phyloP scores from a whole-genome alignment of 2,113 vertebrate genomes.

The Aptenodytes patagonicus region DNA sequence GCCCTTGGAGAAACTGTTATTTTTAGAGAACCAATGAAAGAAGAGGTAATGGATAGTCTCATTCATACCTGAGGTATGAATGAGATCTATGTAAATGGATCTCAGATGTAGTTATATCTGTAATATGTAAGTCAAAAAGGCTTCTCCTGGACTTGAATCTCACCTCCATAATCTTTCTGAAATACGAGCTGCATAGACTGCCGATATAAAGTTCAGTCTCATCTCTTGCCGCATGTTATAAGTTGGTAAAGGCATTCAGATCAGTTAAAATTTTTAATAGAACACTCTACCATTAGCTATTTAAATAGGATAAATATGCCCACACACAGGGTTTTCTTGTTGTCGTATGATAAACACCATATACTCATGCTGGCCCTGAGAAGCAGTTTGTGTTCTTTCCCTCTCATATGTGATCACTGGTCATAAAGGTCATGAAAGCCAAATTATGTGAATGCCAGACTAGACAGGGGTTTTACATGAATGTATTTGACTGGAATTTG shows the following conservation, averaged over 20 bases:
- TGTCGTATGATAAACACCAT: background rate
- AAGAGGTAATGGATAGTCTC: background rate
- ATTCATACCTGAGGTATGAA: no score
- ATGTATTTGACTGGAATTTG: conserved; percentile 23
- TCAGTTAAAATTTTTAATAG: background rate
- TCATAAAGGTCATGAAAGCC: conserved; percentile 44
- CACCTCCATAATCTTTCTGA: background rate
- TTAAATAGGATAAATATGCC: background rate
- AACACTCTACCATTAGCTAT: background rate
- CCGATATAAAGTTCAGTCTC: background rate
- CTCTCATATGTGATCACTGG: background rate
- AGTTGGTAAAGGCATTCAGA: background rate
- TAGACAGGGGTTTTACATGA: background rate
- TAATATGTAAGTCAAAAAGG: background rate
- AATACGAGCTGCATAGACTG: background rate
- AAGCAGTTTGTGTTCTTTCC: background rate
- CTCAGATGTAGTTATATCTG: background rate
- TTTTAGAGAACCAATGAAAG: background rate
- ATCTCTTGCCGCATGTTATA: background rate
- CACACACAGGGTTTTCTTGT: background rate
- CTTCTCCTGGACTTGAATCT: background rate
- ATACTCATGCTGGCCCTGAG: background rate
- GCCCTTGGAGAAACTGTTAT: background rate
- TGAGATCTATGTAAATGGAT: background rate
- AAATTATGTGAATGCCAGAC: background rate